These are phyloP conservation scores for Aplodontia rufa DNA, from an alignment of 2,113 vertebrate genomes.

Conservation along the genomic window DNA sequence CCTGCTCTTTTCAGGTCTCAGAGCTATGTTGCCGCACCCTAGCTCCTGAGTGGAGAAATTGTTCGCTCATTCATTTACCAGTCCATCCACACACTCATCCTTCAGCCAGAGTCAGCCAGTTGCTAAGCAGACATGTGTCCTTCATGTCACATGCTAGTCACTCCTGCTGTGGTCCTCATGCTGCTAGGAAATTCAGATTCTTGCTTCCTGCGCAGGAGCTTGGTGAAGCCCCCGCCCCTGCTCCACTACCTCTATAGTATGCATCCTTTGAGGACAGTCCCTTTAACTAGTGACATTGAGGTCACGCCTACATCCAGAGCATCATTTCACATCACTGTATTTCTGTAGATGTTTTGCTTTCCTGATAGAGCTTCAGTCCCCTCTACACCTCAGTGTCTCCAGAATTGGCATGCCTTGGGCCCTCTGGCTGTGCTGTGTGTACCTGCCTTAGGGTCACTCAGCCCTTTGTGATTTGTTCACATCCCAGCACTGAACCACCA, in stretches of 20 bases:
- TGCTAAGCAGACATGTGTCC: too few species aligned
- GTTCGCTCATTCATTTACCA: background rate
- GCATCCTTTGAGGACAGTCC: too few species aligned
- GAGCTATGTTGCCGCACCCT: accelerated
- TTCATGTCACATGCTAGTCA: background rate
- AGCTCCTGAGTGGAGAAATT: accelerated
- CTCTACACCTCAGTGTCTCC: background rate
- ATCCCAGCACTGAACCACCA: background rate
- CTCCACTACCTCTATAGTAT: background rate
- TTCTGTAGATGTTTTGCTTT: too few species aligned
- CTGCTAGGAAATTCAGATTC: background rate
- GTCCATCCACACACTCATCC: background rate
- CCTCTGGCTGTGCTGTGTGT: accelerated
- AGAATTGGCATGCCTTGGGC: too few species aligned
- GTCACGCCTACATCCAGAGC: background rate
- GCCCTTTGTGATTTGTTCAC: background rate
- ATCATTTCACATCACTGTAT: background rate
- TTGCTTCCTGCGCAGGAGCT: background rate
- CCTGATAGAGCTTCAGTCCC: accelerated
- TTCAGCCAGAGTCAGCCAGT: background rate
- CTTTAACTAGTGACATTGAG: accelerated
- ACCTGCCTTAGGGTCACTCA: background rate
- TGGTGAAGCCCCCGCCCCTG: accelerated
- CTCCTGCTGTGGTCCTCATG: background rate
- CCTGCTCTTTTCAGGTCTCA: background rate